Base-by-base conservation (phyloP, 2,797 vertebrate genomes). In the Poeciliopsis presidionis region DNA sequence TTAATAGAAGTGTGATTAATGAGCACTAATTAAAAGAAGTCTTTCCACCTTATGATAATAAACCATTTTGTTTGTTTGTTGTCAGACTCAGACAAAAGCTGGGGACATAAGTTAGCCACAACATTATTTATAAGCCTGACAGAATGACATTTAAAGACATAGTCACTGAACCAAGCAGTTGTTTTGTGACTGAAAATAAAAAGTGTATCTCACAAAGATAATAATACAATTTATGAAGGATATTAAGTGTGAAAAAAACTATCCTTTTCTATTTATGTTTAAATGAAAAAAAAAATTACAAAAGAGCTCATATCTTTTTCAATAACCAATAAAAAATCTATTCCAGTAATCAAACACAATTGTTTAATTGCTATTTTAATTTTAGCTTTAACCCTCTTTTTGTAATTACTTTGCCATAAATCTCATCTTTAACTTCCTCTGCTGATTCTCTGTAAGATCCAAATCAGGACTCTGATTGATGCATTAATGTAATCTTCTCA, bases 1-100 rank as follows among this genome's bases (percentile, higher is more conserved):
- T 74, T 11, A n/a, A 73, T 53, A 76, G 73, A 79, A 75, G 63
- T 67, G 67, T 70, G 77, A 74, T 86, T 86, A 78, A 85, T 84
- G 28, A 74, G 81, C 46, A 76, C 4, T 79, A 75, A 83, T 88
- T 80, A 70, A 73, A 80, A 74, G 36, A 30, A 75, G 57, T 33
- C 43, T 28, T 61, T 61, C 28, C 22, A 63, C 74, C 45, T 69
- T 70, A 55, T 18, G 13, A 81, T 81, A 39, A 77, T 49, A 45
- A 71, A 18, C n/a, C 45, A 67, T 81, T 77, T 74, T 51, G 46
- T 76, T 65, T n/a, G 59, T 80, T 70, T 75, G 6, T 75, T 61
- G 25, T 74, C 41, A 72, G 51, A 75, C 61, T 53, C 25, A 7
- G 57, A 25, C 28, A 20, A 76, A 71, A 2, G 36, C n/a, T 16